Base-by-base conservation (phyloP, 2,113 vertebrate genomes). In the Forbesichthys agassizii region DNA sequence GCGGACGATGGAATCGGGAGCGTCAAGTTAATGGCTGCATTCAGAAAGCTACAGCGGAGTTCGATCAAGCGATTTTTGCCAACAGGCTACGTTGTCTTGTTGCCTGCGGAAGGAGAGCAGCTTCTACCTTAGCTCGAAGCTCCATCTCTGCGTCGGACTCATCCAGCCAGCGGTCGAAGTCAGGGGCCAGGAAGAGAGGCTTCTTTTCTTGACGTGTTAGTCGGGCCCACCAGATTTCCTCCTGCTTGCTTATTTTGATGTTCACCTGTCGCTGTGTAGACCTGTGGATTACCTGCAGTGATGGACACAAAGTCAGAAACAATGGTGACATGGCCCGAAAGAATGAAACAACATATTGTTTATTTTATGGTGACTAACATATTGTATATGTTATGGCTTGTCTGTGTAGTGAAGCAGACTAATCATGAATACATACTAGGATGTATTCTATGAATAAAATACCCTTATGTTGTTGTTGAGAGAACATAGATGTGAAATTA, bases 91-190 rank as follows among this genome's bases (percentile, higher is more conserved):
- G 20, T 1, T 3, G 36, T 42, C 36, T 42, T 42, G 36, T 42
- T 42, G 36, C 36, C 36, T 3, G 3, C 36, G 36, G 36, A 7
- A 42, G 4, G 36, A 42, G 36, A 42, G 36, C 36, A 3, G 49
- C 13, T 0, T 56, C 46, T 49, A 96, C 98, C 95, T 98, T 96
- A 42, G 94, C 94, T 85, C 89, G 94, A 60, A 98, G 94, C 84
- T 99, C 98, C 95, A 94, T 95, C 86, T 99, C 98, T 0, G 97
- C 97, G 60, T 99, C 98, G 0, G 97, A 98, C 80, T 99, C 96
- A 0, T 98, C 96, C 81, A 97, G 74, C 98, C 98, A 99, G 77
- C 98, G 97, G 85, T 99, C 96, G 1, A 99, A 99, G 85, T 99
- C 98, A 0, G 96, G 96, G 0, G 92, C 92, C 42, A 99, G 77